Percentiles rank a stretch among this genome's conserved stretches.
Evolutionary conservation across 2,113 vertebrate species (phyloP).

Genomic region (Toxotes chatareus): DNA sequence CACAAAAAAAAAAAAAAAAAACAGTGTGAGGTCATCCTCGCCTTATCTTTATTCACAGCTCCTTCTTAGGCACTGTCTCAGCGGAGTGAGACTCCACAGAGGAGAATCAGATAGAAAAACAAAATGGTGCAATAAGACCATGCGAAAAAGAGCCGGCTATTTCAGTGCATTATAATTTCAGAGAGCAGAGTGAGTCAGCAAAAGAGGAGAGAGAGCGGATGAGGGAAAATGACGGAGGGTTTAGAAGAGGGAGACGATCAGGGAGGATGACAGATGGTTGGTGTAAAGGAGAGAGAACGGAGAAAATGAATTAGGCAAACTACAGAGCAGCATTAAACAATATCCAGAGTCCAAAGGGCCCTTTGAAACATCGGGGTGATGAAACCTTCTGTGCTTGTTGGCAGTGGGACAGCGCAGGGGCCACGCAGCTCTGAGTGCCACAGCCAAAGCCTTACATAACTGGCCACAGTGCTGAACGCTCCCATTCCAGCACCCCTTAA

Average conservation of each 20-base stretch:
- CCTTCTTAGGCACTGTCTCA: conserved; percentile 20
- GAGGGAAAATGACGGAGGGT: conserved; percentile 35
- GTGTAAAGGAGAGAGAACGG: conserved; percentile 34
- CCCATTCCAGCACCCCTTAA: conserved; percentile 41
- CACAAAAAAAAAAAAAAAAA: conserved; percentile 2
- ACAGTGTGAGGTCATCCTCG: background rate
- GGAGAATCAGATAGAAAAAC: conserved; percentile 29
- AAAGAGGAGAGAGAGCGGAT: conserved; percentile 31
- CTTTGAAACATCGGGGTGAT: conserved; percentile 59
- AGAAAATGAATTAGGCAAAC: conserved; percentile 46
- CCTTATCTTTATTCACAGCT: conserved; percentile 23
- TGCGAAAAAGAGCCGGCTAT: conserved; percentile 33
- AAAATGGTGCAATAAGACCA: conserved; percentile 53
- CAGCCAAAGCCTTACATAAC: conserved; percentile 74
- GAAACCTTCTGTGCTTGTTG: conserved; percentile 60
- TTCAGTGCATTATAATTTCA: conserved; percentile 63
- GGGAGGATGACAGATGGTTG: conserved; percentile 62
- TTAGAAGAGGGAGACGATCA: conserved; percentile 13
- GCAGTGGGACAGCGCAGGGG: conserved; percentile 56
- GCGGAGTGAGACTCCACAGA: conserved; percentile 11
- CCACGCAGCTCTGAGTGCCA: conserved; percentile 46
- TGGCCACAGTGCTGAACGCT: conserved; percentile 42
- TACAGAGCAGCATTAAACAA: conserved; percentile 40
- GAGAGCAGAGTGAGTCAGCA: conserved; percentile 65
- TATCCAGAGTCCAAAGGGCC: conserved; percentile 65